Conservation (phyloP, 2,888 invertebrate species). For the Dicyrtomina minuta region DNA sequence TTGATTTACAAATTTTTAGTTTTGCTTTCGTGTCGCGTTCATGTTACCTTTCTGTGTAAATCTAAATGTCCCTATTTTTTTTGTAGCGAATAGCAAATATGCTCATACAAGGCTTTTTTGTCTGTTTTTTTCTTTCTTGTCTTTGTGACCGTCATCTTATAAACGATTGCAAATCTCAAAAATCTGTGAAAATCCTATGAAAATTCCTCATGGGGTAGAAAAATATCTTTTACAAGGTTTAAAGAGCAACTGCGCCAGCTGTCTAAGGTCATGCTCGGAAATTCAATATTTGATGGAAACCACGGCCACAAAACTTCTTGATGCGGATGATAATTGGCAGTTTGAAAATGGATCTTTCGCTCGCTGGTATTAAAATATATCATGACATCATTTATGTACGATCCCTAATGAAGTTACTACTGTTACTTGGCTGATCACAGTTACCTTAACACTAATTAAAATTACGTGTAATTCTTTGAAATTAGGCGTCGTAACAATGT, state of each 20-base stretch:
- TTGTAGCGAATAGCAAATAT: too few species aligned
- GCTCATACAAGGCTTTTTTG: too few species aligned
- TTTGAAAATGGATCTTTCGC: constrained; percentile 14
- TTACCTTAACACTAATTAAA: neutral
- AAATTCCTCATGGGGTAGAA: too few species aligned
- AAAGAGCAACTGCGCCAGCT: constrained; percentile 27
- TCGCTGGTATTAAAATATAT: constrained; percentile 4
- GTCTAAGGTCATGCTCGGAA: constrained; percentile 43
- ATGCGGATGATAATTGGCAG: constrained; percentile 14
- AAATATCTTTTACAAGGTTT: constrained; percentile 20
- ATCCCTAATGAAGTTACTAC: neutral
- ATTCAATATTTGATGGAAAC: constrained; percentile 36
- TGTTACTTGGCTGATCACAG: neutral
- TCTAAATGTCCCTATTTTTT: too few species aligned
- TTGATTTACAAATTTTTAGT: constrained; percentile 3
- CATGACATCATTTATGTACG: too few species aligned
- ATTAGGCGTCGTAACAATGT: constrained; percentile 43
- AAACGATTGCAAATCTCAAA: too few species aligned
- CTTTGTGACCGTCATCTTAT: too few species aligned
- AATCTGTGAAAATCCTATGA: too few species aligned
- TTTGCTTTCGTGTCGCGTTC: too few species aligned
- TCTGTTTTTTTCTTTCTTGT: too few species aligned
- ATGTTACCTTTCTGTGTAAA: too few species aligned
- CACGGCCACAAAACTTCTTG: constrained; percentile 4
- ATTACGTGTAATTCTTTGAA: neutral